Percentiles rank a stretch among this genome's conserved stretches.
Conservation (phyloP, 2,888 invertebrate genomes). For the Vanessa cardui region DNA sequence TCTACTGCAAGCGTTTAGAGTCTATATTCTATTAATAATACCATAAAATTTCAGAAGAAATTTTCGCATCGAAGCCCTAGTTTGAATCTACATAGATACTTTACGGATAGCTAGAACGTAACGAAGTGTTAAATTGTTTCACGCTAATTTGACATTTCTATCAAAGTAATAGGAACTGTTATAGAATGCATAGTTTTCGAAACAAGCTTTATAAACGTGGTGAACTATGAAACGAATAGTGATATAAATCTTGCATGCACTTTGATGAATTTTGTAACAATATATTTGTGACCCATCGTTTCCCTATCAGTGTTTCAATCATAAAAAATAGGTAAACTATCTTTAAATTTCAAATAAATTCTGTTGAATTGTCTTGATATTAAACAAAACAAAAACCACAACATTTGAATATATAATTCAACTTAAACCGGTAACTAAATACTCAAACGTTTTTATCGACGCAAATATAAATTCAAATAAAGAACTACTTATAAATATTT, state of each 20-base stretch:
- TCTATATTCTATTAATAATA: slow-evolving; percentile 41
- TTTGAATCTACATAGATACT: slow-evolving; percentile 60
- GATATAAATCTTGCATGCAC: slow-evolving; percentile 34
- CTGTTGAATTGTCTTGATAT: too few species aligned
- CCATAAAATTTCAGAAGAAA: slow-evolving; percentile 53
- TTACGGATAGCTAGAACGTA: slow-evolving; percentile 51
- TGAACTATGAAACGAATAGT: slow-evolving; percentile 42
- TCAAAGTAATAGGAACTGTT: slow-evolving; percentile 20
- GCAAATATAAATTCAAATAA: too few species aligned
- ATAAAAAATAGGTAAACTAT: too few species aligned
- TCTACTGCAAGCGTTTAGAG: slow-evolving; percentile 40
- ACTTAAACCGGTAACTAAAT: too few species aligned
- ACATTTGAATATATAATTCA: too few species aligned
- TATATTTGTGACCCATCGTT: neutral
- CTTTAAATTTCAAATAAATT: too few species aligned
- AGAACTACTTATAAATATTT: too few species aligned
- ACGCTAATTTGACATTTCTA: slow-evolving; percentile 23
- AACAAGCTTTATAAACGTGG: slow-evolving; percentile 45
- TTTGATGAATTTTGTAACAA: slow-evolving; percentile 7
- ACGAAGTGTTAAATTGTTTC: slow-evolving; percentile 34
- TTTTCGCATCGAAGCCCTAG: slow-evolving; percentile 56
- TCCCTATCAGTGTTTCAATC: neutral
- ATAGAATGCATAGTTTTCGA: slow-evolving; percentile 20
- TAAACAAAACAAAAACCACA: too few species aligned
- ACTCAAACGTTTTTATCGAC: too few species aligned